Conservation (phyloP, 2,113 vertebrate genomes). For the Sterna hirundo region DNA sequence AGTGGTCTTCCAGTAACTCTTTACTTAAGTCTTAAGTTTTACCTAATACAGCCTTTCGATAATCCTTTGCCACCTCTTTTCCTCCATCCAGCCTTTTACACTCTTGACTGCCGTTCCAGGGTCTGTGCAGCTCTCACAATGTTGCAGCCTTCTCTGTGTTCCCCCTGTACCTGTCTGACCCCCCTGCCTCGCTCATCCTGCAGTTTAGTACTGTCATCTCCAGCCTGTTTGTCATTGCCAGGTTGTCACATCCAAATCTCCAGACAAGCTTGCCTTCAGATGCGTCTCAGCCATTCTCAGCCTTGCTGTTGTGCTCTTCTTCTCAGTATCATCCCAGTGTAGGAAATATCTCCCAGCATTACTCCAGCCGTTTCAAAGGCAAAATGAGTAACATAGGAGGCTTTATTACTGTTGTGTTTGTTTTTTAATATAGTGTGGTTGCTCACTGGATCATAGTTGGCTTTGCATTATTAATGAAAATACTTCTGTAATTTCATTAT, state of each 20-base stretch:
- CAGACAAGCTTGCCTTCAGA: neutral
- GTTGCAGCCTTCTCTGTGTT: accelerated
- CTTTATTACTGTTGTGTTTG: neutral
- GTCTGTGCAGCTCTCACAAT: neutral
- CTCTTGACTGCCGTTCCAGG: neutral
- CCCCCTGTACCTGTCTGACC: neutral
- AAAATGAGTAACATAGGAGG: neutral
- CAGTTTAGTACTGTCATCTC: accelerated
- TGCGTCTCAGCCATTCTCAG: neutral
- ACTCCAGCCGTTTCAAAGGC: neutral
- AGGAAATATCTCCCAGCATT: neutral
- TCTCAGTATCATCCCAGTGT: neutral
- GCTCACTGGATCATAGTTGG: neutral
- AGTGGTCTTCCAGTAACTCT: neutral
- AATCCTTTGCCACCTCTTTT: neutral
- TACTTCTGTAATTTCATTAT: neutral
- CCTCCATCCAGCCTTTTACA: accelerated
- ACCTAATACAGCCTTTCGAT: neutral
- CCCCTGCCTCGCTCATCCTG: neutral
- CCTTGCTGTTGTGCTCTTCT: accelerated
- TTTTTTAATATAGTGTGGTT: neutral
- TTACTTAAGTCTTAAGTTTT: neutral
- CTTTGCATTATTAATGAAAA: neutral
- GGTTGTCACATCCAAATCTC: neutral
- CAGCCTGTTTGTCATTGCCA: neutral